phyloP scores from a whole-genome alignment of 2,888 invertebrate genomes.

The Lydus trimaculatus region DNA sequence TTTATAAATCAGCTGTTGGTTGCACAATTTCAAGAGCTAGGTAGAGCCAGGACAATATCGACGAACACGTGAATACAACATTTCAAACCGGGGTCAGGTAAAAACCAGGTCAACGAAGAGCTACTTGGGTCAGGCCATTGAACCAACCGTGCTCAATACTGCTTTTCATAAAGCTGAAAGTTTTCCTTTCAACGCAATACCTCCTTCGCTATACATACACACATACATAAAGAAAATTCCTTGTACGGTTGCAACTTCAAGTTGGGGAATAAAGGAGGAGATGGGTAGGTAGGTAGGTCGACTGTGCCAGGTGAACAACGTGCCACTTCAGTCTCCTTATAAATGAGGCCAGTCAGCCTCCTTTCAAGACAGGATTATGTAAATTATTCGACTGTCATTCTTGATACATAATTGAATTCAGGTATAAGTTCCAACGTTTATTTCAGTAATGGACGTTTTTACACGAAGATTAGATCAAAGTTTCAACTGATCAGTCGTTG shows the following conservation, averaged over 20 bases:
- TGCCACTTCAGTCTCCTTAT: conserved; percentile 12
- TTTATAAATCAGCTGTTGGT: conserved; percentile 49
- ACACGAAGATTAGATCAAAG: not conserved
- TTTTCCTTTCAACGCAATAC: not conserved
- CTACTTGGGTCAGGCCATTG: conserved; percentile 52
- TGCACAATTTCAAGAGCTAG: conserved; percentile 42
- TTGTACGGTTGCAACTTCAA: not conserved
- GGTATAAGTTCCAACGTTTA: conserved; percentile 16
- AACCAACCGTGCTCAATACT: conserved; percentile 36
- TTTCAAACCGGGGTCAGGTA: conserved; percentile 50
- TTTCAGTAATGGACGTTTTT: conserved; percentile 15
- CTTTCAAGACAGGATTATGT: conserved; percentile 20
- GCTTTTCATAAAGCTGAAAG: conserved; percentile 5
- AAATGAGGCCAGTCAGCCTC: conserved; percentile 15
- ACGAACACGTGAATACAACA: conserved; percentile 37
- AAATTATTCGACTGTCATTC: conserved; percentile 17
- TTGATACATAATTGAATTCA: conserved; percentile 25
- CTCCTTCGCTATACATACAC: not conserved
- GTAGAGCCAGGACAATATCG: conserved; percentile 35
- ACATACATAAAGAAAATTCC: too few species aligned
- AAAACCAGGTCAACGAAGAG: conserved; percentile 51
- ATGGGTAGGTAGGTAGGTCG: conserved; percentile 11
- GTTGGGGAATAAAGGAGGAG: not conserved
- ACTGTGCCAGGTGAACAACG: conserved; percentile 27
- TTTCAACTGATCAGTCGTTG: not conserved